Evolutionary conservation across 2,888 invertebrate genomes (phyloP).

Genomic region (Atethmia centrago): DNA sequence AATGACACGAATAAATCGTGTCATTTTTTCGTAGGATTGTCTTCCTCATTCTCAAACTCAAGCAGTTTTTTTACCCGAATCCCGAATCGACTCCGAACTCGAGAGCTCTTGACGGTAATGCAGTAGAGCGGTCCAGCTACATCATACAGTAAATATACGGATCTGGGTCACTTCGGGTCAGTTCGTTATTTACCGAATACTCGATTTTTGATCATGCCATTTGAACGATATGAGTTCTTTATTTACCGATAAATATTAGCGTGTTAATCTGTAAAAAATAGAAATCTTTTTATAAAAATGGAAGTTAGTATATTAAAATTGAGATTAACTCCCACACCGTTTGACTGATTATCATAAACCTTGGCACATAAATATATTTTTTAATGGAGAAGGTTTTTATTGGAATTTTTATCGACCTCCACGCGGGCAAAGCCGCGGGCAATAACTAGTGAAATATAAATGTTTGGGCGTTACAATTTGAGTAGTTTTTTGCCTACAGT

Average conservation of each 20-base stretch:
- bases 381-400: background rate
- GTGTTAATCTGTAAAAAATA: slow-evolving; percentile 7
- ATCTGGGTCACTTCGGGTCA: slow-evolving; percentile 61
- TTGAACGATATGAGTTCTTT: slow-evolving; percentile 17
- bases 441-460: background rate
- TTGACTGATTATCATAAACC: background rate
- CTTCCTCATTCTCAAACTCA: slow-evolving; percentile 3
- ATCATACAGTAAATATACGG: slow-evolving; percentile 56
- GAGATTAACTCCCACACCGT: background rate
- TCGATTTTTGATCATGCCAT: slow-evolving; percentile 47
- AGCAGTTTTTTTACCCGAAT: slow-evolving; percentile 21
- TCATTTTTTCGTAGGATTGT: too few relatives aligned
- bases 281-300: background rate
- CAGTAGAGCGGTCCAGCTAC: slow-evolving; percentile 51
- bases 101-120: slow-evolving; percentile 41
- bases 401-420: background rate
- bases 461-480: too few relatives aligned
- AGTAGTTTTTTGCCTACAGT: background rate
- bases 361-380: background rate
- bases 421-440: rapidly evolving
- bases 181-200: slow-evolving; percentile 56
- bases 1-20: too few relatives aligned
- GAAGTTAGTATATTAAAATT: background rate
- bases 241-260: slow-evolving; percentile 6
- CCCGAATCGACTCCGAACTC: slow-evolving; percentile 20